Evolutionary conservation across 2,797 vertebrate genomes (phyloP), one percentile per base, ranked within the genome.

Genomic region (Serranus cabrilla): DNA sequence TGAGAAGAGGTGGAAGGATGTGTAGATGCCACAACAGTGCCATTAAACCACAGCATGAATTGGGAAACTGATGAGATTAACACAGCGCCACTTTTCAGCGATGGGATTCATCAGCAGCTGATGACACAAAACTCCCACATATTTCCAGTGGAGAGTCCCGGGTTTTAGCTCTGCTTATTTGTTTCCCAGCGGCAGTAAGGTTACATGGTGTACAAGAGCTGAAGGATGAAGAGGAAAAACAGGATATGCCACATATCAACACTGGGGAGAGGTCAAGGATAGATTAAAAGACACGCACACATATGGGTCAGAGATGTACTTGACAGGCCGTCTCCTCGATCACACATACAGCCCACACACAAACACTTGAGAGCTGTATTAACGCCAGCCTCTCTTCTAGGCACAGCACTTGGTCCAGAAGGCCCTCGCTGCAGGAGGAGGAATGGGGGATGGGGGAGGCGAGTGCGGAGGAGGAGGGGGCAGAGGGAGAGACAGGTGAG

Each of bases 361-460:
- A 83, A 77, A 90, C 80, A 90, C 90, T 89, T 71, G 76, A 87
- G 78, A 83, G 81, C 74, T 84, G 76, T 71, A 84, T 84, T 80
- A 87, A 86, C 63, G 85, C 87, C 91, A 91, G 83, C 71, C 83
- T 84, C 77, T 84, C 83, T 84, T 90, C 86, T 59, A 90, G 83
- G 90, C 85, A 88, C 77, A 88, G 87, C 83, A 86, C 84, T 92
- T 67, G 81, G 89, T 91, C 92, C 92, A 94, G 91, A 91, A 92
- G 92, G 90, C 83, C 89, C 71, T 89, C 90, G 46, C 91, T 86
- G 86, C 89, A 86, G 88, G 88, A 85, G 84, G 83, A 88, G 81
- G 83, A 78, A 81, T 77, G 88, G 78, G 79, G 82, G 80, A 70
- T 71, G 77, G 81, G 81, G 79, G 84, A 68, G 76, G 82, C 23